Percentiles rank a stretch among this genome's conserved stretches.
Conservation (phyloP, 1,140 invertebrate species). For the Bombus affinis region DNA sequence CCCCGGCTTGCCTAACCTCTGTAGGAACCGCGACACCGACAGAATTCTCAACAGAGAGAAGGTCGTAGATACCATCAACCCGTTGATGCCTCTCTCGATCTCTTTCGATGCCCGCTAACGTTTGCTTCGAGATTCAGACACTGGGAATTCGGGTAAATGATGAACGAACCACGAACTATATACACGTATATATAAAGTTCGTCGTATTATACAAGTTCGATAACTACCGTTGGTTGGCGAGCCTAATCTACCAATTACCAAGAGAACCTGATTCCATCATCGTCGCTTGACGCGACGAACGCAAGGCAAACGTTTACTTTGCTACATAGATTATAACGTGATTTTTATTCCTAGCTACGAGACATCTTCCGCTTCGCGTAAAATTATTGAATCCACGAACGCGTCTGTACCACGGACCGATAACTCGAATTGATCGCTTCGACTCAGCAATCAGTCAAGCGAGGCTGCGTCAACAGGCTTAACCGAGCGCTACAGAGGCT, state of each 20-base stretch:
- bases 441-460: slow-evolving; percentile 44
- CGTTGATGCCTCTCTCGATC: slow-evolving; percentile 24
- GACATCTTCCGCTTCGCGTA: background rate
- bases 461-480: slow-evolving; percentile 49
- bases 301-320: no score
- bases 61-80: slow-evolving; percentile 39
- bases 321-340: background rate
- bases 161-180: background rate
- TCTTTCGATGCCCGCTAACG: background rate
- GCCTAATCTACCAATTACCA: background rate
- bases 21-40: slow-evolving; percentile 49
- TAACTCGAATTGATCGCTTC: slow-evolving; percentile 48
- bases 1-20: slow-evolving; percentile 60
- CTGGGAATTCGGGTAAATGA: background rate
- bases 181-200: fast-evolving
- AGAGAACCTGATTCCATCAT: background rate
- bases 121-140: background rate
- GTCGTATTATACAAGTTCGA: background rate
- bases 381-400: background rate
- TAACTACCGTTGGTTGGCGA: background rate
- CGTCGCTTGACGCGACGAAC: background rate
- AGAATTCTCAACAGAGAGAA: slow-evolving; percentile 53
- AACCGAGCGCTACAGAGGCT: slow-evolving; percentile 5
- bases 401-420: background rate
- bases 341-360: background rate